These are phyloP conservation scores for Mus minutoides DNA, from an alignment of 2,797 vertebrate genomes.

Conservation along the genomic window DNA sequence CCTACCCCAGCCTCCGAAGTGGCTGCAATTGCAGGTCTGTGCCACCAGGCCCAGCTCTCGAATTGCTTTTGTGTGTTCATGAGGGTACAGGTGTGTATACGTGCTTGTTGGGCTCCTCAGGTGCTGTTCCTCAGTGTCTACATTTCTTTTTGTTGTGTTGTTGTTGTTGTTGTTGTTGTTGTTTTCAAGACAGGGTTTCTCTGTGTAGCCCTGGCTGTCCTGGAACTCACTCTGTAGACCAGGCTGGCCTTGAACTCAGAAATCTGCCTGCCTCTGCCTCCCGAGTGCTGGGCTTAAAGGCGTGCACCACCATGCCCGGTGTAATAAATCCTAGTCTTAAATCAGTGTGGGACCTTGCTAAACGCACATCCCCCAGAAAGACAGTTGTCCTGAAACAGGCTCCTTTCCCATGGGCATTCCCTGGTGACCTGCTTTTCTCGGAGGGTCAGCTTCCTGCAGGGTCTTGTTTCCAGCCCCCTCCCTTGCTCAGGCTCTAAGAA, in stretches of 20 bases:
- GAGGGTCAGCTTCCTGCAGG: background rate
- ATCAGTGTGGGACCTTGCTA: background rate
- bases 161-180: too few relatives aligned
- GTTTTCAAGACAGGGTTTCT: too few relatives aligned
- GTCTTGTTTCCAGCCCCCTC: background rate
- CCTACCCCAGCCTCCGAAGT: background rate
- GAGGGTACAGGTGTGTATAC: background rate
- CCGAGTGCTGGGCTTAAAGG: too few relatives aligned
- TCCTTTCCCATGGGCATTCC: background rate
- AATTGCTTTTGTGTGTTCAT: background rate
- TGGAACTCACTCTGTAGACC: too few relatives aligned
- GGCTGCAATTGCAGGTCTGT: background rate
- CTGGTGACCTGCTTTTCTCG: background rate
- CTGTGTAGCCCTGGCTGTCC: too few relatives aligned
- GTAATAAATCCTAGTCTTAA: background rate
- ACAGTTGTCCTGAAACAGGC: background rate
- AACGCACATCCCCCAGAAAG: background rate
- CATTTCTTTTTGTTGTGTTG: background rate
- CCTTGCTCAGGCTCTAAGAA: background rate
- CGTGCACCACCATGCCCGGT: too few relatives aligned
- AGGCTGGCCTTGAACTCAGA: too few relatives aligned
- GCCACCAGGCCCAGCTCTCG: background rate
- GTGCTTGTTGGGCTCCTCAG: background rate
- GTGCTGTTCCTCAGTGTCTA: background rate
- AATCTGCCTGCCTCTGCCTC: too few relatives aligned